phyloP scores from a whole-genome alignment of 53 echinoderm and acorn worm genomes.

The Glandiceps talaboti region DNA sequence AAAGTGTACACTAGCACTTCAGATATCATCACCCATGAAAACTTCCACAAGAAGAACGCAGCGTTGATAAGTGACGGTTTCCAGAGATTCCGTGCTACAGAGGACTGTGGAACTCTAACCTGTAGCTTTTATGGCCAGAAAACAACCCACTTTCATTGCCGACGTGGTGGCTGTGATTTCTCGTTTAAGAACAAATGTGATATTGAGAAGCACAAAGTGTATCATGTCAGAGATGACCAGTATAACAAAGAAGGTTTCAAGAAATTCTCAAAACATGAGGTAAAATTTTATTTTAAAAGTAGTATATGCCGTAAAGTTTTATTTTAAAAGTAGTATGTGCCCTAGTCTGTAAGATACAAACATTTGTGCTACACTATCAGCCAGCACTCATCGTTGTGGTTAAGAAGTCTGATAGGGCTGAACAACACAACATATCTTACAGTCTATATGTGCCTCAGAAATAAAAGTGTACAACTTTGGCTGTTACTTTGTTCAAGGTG shows the following conservation, averaged over 20 bases:
- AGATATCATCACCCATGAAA: constrained; percentile 93
- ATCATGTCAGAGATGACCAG: constrained; percentile 93
- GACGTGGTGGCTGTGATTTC: constrained; percentile 77
- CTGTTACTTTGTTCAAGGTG: too few relatives aligned
- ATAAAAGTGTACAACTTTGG: too few relatives aligned
- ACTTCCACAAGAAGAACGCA: constrained; percentile 99
- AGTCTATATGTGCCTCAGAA: too few relatives aligned
- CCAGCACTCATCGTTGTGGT: too few relatives aligned
- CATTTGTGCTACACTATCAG: too few relatives aligned
- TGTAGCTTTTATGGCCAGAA: constrained; percentile 97
- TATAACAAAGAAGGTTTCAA: constrained; percentile 91
- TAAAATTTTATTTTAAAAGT: too few relatives aligned
- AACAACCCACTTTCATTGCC: constrained; percentile 99
- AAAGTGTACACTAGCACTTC: constrained; percentile 99
- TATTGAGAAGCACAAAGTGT: constrained; percentile 95
- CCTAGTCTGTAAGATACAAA: too few relatives aligned
- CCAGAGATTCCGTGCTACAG: constrained; percentile 96
- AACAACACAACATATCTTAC: too few relatives aligned
- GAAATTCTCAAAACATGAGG: constrained; percentile 99
- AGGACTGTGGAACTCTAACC: constrained; percentile 70
- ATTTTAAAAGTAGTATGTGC: too few relatives aligned
- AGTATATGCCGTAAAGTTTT: too few relatives aligned
- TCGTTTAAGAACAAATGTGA: constrained; percentile 99
- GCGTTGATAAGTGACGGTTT: constrained; percentile 92
- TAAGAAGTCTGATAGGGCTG: too few relatives aligned